Evolutionary conservation across 2,113 vertebrate genomes (phyloP).

Genomic region (Clarias magur): DNA sequence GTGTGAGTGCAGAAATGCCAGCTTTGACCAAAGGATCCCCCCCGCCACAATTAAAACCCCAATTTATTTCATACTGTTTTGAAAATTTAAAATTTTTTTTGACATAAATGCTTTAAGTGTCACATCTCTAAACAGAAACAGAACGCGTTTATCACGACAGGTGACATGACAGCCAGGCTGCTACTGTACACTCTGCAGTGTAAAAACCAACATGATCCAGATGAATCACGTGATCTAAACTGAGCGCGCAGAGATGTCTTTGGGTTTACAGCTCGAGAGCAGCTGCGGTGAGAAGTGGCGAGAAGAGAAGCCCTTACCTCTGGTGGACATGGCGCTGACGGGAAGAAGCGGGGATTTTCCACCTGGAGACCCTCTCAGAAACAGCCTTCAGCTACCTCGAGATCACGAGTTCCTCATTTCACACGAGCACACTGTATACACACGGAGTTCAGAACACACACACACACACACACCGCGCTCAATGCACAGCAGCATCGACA

Average conservation of each 20-base stretch:
- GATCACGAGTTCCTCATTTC: neutral
- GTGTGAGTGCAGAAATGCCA: neutral
- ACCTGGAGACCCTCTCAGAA: slow-evolving; percentile 12
- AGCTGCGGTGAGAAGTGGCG: neutral
- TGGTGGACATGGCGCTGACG: slow-evolving; percentile 43
- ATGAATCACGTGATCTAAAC: neutral
- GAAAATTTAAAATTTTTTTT: neutral
- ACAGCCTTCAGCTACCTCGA: neutral
- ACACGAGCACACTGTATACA: neutral
- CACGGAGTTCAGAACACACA: neutral
- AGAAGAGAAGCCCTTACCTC: slow-evolving; percentile 39
- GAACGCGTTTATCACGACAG: neutral
- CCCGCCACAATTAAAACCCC: neutral
- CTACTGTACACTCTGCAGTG: neutral
- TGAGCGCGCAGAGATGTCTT: neutral
- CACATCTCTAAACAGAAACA: neutral
- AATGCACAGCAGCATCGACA: neutral
- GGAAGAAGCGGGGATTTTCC: neutral
- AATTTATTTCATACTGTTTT: neutral
- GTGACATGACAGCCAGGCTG: neutral
- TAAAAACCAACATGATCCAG: neutral
- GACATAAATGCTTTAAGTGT: neutral
- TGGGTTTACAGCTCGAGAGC: neutral
- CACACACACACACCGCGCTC: neutral
- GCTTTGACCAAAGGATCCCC: neutral